A percentile compares a stretch with the other conserved stretches of the same genome.
Evolutionary conservation across 2,888 invertebrate species (phyloP).

Genomic region (Homarus gammarus): DNA sequence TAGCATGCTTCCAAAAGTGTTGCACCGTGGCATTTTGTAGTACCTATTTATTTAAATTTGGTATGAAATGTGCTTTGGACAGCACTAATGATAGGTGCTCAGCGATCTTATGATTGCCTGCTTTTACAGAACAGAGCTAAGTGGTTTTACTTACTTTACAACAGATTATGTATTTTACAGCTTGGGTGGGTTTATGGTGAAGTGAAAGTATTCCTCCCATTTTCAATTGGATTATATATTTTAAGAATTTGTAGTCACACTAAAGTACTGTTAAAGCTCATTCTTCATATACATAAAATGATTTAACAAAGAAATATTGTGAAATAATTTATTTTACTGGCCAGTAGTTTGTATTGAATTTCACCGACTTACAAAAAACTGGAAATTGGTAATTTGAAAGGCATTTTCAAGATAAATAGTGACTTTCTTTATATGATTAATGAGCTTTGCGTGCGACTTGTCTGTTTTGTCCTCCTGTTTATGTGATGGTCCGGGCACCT

Average conservation of each 20-base stretch:
- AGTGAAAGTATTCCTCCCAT: background rate
- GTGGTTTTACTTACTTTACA: background rate
- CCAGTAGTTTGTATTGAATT: no score
- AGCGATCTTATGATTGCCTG: background rate
- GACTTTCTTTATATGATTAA: background rate
- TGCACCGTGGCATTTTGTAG: no score
- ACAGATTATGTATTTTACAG: background rate
- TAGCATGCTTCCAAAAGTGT: no score
- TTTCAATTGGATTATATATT: background rate
- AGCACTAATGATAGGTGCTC: background rate
- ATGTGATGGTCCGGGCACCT: constrained; percentile 50
- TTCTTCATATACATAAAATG: background rate
- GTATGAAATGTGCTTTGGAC: no score
- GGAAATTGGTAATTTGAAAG: no score
- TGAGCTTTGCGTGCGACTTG: background rate
- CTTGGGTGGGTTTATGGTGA: background rate
- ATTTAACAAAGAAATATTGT: no score
- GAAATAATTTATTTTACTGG: background rate
- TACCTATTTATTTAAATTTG: no score
- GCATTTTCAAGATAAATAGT: no score
- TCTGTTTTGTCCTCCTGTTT: constrained; percentile 16
- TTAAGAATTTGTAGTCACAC: background rate
- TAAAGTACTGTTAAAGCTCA: background rate
- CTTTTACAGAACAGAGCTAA: background rate
- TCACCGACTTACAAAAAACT: no score